Percentiles rank a stretch among this genome's conserved stretches.
These are phyloP conservation scores for Epinotia bilunana DNA, from an alignment of 2,888 invertebrate genomes.

Conservation along the genomic window DNA sequence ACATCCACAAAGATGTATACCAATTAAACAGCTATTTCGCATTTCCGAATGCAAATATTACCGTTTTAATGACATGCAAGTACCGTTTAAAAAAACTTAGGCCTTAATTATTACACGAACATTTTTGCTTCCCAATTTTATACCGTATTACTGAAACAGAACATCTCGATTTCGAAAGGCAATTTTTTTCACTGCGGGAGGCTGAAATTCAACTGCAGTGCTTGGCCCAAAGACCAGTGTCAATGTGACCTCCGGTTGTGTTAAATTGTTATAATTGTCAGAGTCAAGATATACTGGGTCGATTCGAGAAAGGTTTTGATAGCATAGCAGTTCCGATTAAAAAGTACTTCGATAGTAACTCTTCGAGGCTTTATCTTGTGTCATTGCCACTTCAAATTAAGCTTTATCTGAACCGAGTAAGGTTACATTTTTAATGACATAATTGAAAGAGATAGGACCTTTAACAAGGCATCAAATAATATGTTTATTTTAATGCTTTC, in stretches of 20 bases:
- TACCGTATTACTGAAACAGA: background rate
- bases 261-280: background rate
- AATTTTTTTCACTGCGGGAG: slow-evolving; percentile 2
- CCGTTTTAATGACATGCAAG: slow-evolving; percentile 10
- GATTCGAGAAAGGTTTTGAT: background rate
- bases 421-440: background rate
- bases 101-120: slow-evolving; percentile 8
- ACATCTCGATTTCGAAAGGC: background rate
- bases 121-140: background rate
- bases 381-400: background rate
- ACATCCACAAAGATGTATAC: background rate
- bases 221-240: background rate
- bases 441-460: background rate
- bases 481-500: slow-evolving; percentile 6
- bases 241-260: background rate
- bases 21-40: slow-evolving; percentile 6
- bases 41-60: slow-evolving; percentile 7
- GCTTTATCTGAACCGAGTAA: background rate
- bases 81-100: slow-evolving; percentile 6
- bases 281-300: background rate
- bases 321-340: background rate
- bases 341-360: slow-evolving; percentile 2
- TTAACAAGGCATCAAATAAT: background rate
- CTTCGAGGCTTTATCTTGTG: background rate
- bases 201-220: slow-evolving; percentile 3